These are phyloP conservation scores for Xenentodon cancila DNA, from an alignment of 2,797 vertebrate genomes.

Conservation along the genomic window DNA sequence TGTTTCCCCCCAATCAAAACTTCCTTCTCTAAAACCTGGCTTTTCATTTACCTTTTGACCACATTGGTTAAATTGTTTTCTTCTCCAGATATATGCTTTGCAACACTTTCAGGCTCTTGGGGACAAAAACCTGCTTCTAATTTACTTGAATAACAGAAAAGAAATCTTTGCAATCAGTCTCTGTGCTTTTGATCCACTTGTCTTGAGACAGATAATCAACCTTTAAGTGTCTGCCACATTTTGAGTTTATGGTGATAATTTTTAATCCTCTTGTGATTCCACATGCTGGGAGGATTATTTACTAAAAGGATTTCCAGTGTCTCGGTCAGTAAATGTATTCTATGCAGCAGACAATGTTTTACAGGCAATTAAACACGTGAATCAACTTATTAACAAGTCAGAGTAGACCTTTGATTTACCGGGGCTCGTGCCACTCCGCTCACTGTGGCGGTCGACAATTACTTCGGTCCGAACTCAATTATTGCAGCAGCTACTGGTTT, in stretches of 20 bases:
- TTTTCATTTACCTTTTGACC: too few relatives aligned
- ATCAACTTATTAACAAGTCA: not conserved
- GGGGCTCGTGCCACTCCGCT: not conserved
- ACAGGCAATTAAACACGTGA: constrained; percentile 11
- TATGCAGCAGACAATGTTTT: not conserved
- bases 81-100: not conserved
- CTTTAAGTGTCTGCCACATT: constrained; percentile 6
- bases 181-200: constrained; percentile 13
- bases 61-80: not conserved
- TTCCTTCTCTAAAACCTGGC: too few relatives aligned
- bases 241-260: not conserved
- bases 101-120: not conserved
- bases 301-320: not conserved
- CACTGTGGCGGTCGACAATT: not conserved
- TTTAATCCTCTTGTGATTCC: constrained; percentile 9
- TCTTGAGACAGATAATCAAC: not conserved
- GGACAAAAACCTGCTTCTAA: too few relatives aligned
- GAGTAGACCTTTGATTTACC: not conserved
- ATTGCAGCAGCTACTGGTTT: not conserved
- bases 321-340: constrained; percentile 14
- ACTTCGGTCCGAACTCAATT: not conserved
- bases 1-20: too few relatives aligned
- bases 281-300: not conserved
- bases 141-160: too few relatives aligned
- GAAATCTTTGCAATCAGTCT: not conserved